Base-by-base conservation (phyloP, 2,888 invertebrate species). In the Drosophila phalerata region DNA sequence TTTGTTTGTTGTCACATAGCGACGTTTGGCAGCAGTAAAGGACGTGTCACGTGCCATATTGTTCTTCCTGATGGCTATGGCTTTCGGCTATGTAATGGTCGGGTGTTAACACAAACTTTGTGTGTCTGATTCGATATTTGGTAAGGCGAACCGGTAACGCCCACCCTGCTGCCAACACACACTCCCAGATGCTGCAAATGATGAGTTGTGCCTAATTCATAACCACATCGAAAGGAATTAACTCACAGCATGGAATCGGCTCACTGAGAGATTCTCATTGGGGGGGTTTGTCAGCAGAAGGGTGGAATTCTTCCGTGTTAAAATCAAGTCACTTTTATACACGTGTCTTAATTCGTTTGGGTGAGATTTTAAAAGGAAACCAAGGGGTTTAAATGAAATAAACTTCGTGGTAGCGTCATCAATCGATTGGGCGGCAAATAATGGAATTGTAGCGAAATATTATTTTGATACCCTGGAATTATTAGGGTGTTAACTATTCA, bases 181-280 rank as follows among this genome's bases (percentile, higher is more conserved):
- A 34, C 17, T 45, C 17, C 30, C 70, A 79, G 81, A 75, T 79
- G 80, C 90, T 91, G 91, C 91, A 91, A 91, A 89, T 91, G 91
- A 91, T 91, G 91, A 88, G 85, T 79, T 85, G 88, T 88, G 81
- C 86, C 89, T 89, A 91, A 91, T 91, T 91, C 91, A 91, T 89
- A 91, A 91, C 91, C 91, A 89, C 90, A 91, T 88, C 88, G 86
- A 90, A 84, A 76, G 89, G 91, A 89, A 91, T 91, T 91, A 89
- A 79, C 85, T 81, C 86, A 57, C 90, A 78, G 76, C 79, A 89
- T 88, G 88, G 77, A 77, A 22, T 38, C 64, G 47, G n/a, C 52
- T 34, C 40, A 10, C 58, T 76, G 77, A 11, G 17, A n/a, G 32
- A n/a, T 17, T 28, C 43, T 17, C 11, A 2, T 72, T 47, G 13